Evolutionary conservation across 2,113 vertebrate genomes (phyloP), one percentile per base, ranked within the genome.

Genomic region (Globicephala melas): DNA sequence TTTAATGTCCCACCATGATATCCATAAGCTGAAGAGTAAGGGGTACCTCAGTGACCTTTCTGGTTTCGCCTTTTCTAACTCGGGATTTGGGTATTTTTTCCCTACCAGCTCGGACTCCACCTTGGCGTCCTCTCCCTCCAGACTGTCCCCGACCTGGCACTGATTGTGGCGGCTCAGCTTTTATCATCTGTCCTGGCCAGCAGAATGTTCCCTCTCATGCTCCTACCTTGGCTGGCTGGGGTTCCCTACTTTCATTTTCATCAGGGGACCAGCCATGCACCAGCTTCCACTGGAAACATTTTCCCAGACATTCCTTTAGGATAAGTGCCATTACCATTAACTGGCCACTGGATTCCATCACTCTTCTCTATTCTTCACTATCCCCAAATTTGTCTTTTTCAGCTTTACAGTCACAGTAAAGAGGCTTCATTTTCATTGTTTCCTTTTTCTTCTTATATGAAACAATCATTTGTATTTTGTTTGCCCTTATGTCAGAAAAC

Each of bases 221-320:
- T 91, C 94, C 91, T 41, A 60, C 84, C 70, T 96, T 87, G 73
- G 80, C 91, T 94, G 79, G 89, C 94, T n/a, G 14, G 74, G 89
- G 86, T 38, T 58, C 77, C 82, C 95, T 93, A 97, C 93, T 98
- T 98, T 97, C 95, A 96, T 98, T 97, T 98, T 97, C 97, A 96
- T 95, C 94, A 93, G 82, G 53, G 83, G 74, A 50, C 76, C 91
- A 97, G 74, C 79, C 96, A 96, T 97, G 95, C 93, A 89, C 86
- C 67, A 86, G 31, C 89, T 96, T 80, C 74, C 63, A 38, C 77
- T 97, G 95, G 83, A 97, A 97, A 96, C 65, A 74, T 41, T 96
- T 98, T 96, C 97, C 97, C 94, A 96, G 93, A 97, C 93, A 85
- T 90, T 67, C 82, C 38, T 91, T 94, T 55, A 91, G 95, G 21